These are phyloP conservation scores for Tetramorium alpestre DNA, from an alignment of 1,140 invertebrate genomes.

Conservation along the genomic window DNA sequence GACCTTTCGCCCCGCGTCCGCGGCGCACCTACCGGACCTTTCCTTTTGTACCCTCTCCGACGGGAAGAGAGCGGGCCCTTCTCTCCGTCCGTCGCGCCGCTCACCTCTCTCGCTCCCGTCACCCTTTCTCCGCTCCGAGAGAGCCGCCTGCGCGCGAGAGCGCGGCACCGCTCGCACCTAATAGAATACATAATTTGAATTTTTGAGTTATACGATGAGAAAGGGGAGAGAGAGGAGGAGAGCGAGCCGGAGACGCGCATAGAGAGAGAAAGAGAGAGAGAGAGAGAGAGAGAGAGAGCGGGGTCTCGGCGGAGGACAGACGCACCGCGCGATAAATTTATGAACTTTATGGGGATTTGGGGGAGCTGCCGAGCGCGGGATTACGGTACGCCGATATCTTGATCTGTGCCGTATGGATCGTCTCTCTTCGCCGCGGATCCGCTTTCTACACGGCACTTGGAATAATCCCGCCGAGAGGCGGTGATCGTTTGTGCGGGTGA, in stretches of 20 bases:
- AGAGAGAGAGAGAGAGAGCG: background rate
- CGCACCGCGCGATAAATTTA: constrained; percentile 76
- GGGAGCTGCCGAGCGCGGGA: constrained; percentile 15
- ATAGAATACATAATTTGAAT: constrained; percentile 85
- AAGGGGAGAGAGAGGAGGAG: background rate
- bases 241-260: background rate
- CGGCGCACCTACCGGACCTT: constrained; percentile 72
- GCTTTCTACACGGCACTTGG: constrained; percentile 14
- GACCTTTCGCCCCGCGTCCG: constrained; percentile 64
- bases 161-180: constrained; percentile 76
- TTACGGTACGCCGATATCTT: constrained; percentile 36
- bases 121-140: constrained; percentile 25
- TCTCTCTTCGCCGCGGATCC: constrained; percentile 8
- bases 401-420: constrained; percentile 23
- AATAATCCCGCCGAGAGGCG: constrained; percentile 27
- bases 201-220: constrained; percentile 76
- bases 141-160: constrained; percentile 22
- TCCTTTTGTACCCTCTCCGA: constrained; percentile 72
- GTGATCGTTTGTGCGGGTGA: constrained; percentile 26
- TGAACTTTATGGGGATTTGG: constrained; percentile 76
- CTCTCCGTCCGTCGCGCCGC: constrained; percentile 36
- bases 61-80: constrained; percentile 57
- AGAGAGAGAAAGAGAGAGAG: too few relatives aligned
- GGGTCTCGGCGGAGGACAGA: constrained; percentile 47
- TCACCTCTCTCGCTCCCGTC: constrained; percentile 30